These are phyloP conservation scores for human (Homo sapiens) DNA, from an alignment of 2,113 vertebrate species.

Conservation along the genomic window GRCh38 chr7:84614001-84614500, in stretches of 20 bases:
- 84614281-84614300: not conserved
- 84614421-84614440: not conserved
- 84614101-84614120: not conserved
- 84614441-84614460: not conserved
- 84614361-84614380: not conserved
- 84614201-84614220: not conserved
- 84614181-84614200: not conserved
- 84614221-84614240: not conserved
- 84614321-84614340: not conserved
- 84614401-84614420: not conserved
- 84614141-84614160: not conserved
- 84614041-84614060: not conserved
- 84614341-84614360: not conserved
- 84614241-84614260: not conserved
- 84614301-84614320: not conserved
- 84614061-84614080: not conserved
- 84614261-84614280: not conserved
- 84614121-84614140: not conserved
- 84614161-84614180: not conserved
- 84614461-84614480: not conserved
- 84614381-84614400: not conserved
- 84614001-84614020: not conserved
- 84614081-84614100: not conserved
- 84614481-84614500: not conserved
- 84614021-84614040: constrained; percentile 32